Evolutionary conservation across 2,113 vertebrate genomes (phyloP).

Genomic region (Recurvirostra avosetta): DNA sequence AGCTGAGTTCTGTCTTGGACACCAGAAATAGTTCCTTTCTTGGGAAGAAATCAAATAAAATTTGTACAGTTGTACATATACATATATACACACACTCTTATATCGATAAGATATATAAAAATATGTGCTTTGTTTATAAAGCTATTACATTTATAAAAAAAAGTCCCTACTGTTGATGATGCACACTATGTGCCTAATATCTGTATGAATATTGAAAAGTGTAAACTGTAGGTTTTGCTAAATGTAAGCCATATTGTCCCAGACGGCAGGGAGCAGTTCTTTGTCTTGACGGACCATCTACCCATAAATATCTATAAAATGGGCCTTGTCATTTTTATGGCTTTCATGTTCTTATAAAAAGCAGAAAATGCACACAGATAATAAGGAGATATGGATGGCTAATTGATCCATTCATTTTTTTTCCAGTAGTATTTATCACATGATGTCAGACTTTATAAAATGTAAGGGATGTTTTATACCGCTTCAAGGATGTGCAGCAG

Average conservation of each 20-base stretch:
- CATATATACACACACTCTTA: not conserved
- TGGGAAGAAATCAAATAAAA: not conserved
- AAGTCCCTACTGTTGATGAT: not conserved
- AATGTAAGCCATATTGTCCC: not conserved
- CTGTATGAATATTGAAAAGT: not conserved
- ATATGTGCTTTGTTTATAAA: not conserved
- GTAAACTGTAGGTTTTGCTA: not conserved
- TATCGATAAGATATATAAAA: not conserved
- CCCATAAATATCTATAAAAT: slow-evolving; percentile 15
- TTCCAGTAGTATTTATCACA: not conserved
- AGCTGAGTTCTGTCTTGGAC: not conserved
- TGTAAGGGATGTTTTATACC: not conserved
- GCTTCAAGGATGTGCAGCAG: not conserved
- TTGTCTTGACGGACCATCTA: not conserved
- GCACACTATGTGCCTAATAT: not conserved
- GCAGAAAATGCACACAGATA: not conserved
- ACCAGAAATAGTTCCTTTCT: not conserved
- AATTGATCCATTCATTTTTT: slow-evolving; percentile 15
- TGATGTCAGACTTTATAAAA: slow-evolving; percentile 37
- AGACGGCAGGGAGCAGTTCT: not conserved
- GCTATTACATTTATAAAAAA: not conserved
- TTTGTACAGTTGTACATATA: not conserved
- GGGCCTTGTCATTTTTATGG: slow-evolving; percentile 17
- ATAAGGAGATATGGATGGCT: not conserved
- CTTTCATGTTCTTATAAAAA: not conserved